Conservation (phyloP, 2,888 invertebrate species). For the Halictus quadricinctus region DNA sequence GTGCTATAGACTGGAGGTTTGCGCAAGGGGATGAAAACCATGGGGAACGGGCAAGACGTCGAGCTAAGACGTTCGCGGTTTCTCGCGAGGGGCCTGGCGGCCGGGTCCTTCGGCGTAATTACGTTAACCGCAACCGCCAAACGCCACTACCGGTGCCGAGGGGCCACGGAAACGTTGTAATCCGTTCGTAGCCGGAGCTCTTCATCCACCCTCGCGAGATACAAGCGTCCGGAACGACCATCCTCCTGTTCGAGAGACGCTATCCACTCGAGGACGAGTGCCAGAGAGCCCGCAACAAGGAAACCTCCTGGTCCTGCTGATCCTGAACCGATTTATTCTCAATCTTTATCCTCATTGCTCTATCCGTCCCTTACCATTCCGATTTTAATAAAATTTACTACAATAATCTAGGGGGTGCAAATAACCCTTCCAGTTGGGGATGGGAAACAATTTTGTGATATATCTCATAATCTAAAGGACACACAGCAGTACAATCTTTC, state of each 20-base stretch:
- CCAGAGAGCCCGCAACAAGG: conserved; percentile 1
- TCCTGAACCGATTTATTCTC: background rate
- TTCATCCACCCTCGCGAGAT: conserved; percentile 55
- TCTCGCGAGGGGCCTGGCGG: conserved; percentile 74
- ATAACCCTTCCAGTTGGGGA: too few relatives aligned
- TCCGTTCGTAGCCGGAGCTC: conserved; percentile 61
- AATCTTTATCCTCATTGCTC: background rate
- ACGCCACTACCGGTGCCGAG: conserved; percentile 72
- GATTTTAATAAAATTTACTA: background rate
- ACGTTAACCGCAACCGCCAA: conserved; percentile 81
- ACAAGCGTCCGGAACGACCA: conserved; percentile 35
- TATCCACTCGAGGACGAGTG: conserved; percentile 31
- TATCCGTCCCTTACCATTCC: background rate
- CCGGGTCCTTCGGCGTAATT: conserved; percentile 80
- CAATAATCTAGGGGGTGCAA: background rate
- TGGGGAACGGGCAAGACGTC: conserved; percentile 59
- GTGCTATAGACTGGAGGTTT: conserved; percentile 46
- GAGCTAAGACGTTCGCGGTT: conserved; percentile 81
- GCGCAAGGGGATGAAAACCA: conserved; percentile 59
- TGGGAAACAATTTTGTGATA: too few relatives aligned
- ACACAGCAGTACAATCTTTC: background rate
- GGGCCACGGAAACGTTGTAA: conserved; percentile 71
- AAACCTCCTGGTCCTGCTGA: conserved; percentile 4
- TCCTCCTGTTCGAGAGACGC: conserved; percentile 36
- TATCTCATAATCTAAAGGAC: background rate